A percentile compares a stretch with the other conserved stretches of the same genome.
These are phyloP conservation scores for Amphiprion clarkii DNA, from an alignment of 2,797 vertebrate species.

Conservation along the genomic window DNA sequence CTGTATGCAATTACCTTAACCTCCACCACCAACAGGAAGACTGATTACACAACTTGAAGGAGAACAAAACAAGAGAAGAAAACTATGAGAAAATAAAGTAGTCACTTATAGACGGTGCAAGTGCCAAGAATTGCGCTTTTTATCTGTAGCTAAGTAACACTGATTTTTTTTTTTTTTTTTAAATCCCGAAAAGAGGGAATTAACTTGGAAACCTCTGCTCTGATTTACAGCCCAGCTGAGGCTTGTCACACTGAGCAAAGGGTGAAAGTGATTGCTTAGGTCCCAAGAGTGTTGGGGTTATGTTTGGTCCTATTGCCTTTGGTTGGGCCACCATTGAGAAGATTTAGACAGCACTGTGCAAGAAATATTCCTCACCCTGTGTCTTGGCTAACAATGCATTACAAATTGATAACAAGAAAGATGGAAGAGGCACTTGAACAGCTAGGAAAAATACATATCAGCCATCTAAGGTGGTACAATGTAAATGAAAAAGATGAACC, in stretches of 20 bases:
- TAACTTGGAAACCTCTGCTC: neutral
- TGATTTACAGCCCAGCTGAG: slow-evolving; percentile 27
- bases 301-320: neutral
- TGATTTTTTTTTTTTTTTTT: too few species aligned
- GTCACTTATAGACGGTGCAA: neutral
- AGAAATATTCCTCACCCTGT: neutral
- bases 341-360: neutral
- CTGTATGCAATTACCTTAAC: slow-evolving; percentile 45
- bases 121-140: too few species aligned
- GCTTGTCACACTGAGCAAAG: slow-evolving; percentile 4
- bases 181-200: neutral
- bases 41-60: slow-evolving; percentile 11
- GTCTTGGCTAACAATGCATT: neutral
- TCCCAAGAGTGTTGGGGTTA: neutral
- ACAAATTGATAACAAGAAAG: neutral
- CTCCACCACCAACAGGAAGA: slow-evolving; percentile 7
- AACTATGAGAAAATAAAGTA: neutral
- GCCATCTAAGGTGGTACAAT: too few species aligned
- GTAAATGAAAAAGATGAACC: neutral
- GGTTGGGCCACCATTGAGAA: slow-evolving; percentile 5
- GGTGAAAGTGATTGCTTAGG: slow-evolving; percentile 27
- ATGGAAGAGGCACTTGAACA: neutral
- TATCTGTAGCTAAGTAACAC: neutral
- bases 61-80: neutral
- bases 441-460: too few species aligned